Evolutionary conservation across 2,888 invertebrate genomes (phyloP).

Genomic region (Eueremaeus valkanovi): DNA sequence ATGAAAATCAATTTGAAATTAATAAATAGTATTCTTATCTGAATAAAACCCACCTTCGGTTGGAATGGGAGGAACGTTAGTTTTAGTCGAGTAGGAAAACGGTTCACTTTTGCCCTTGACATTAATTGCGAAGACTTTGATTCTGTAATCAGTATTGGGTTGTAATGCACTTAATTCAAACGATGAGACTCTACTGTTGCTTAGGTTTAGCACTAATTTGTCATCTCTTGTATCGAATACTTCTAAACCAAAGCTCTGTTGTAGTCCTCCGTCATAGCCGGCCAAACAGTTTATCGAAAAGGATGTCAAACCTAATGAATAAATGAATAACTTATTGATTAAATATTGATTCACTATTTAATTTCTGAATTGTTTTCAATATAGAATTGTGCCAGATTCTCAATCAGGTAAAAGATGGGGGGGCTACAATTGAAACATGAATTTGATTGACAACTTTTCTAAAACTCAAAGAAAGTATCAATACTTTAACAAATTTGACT

Average conservation of each 20-base stretch:
- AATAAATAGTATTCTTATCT: neutral
- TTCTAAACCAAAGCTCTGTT: conserved; percentile 26
- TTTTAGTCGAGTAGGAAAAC: neutral
- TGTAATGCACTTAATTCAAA: conserved; percentile 30
- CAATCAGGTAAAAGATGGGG: too few species aligned
- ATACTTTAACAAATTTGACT: too few species aligned
- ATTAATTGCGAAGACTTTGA: conserved; percentile 22
- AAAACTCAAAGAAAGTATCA: too few species aligned
- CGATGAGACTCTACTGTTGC: neutral
- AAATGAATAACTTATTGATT: too few species aligned
- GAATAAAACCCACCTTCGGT: neutral
- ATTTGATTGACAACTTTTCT: too few species aligned
- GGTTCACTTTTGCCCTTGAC: conserved; percentile 27
- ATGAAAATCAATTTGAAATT: too few species aligned
- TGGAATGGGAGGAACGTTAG: neutral
- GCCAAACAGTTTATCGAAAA: conserved; percentile 34
- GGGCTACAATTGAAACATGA: too few species aligned
- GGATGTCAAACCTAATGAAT: neutral
- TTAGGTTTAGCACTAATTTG: conserved; percentile 2
- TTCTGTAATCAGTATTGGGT: neutral
- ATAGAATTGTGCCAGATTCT: too few species aligned
- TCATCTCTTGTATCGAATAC: conserved; percentile 32
- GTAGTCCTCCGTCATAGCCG: conserved; percentile 39
- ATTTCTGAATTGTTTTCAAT: too few species aligned
- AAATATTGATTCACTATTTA: too few species aligned